Conservation (phyloP, 30 jellyfish, hydroid and myxozoan species). For the Aurelia coerulea region DNA sequence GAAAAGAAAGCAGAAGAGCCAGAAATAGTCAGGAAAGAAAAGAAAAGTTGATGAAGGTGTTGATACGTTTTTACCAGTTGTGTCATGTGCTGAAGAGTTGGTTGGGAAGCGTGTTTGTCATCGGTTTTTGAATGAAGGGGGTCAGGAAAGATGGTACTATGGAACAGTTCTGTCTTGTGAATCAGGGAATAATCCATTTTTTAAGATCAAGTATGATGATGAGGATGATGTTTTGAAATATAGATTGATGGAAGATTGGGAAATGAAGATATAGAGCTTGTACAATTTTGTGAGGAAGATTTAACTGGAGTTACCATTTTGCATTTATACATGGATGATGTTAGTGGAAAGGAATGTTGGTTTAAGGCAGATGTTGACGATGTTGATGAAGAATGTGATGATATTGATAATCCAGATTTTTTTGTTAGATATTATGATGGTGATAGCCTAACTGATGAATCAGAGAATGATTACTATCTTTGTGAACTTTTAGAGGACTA, state of each 20-base stretch:
- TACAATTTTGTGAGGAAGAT: conserved; percentile 2
- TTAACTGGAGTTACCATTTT: neutral
- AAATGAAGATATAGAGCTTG: neutral
- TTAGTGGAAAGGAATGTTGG: conserved; percentile 7
- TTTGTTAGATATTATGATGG: conserved; percentile 33
- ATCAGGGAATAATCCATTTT: neutral
- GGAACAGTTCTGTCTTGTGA: conserved; percentile 22
- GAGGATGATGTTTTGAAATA: neutral
- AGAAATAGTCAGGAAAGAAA: conserved; percentile 2
- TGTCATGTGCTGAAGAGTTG: conserved; percentile 15
- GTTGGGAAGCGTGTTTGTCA: conserved; percentile 34
- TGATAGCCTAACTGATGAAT: neutral
- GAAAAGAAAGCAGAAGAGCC: neutral
- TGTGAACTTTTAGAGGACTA: conserved; percentile 29
- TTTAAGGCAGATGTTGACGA: conserved; percentile 24
- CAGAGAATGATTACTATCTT: conserved; percentile 14
- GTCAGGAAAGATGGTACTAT: conserved; percentile 21
- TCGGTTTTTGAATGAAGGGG: neutral
- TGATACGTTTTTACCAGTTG: conserved; percentile 4
- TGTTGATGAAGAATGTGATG: conserved; percentile 53
- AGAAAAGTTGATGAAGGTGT: neutral
- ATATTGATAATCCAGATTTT: conserved; percentile 44
- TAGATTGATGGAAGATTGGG: conserved; percentile 23
- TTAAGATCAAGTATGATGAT: conserved; percentile 17
- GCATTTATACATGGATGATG: conserved; percentile 8